These are phyloP conservation scores for Oxytorus armatus DNA, from an alignment of 2,888 invertebrate species.

Conservation along the genomic window DNA sequence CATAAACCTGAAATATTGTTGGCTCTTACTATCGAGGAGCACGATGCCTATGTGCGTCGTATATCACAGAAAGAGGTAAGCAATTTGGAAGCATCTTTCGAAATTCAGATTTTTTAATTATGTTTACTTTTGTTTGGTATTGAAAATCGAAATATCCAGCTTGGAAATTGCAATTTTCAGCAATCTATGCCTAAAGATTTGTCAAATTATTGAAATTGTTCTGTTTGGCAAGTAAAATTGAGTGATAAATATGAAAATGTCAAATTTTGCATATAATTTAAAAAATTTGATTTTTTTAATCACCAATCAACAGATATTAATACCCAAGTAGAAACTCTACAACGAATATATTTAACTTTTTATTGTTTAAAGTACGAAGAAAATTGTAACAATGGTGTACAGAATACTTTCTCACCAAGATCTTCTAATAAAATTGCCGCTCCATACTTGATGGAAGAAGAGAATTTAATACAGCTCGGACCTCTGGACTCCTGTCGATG, in stretches of 20 bases:
- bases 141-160: no score
- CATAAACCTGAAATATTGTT: constrained; percentile 82
- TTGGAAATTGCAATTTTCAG: no score
- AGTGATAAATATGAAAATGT: no score
- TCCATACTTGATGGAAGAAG: constrained; percentile 75
- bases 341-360: constrained; percentile 1
- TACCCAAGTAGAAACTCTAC: no score
- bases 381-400: background rate
- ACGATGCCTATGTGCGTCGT: constrained; percentile 58
- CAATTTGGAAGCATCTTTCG: background rate
- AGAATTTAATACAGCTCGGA: constrained; percentile 82
- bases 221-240: no score
- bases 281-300: no score
- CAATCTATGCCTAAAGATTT: no score
- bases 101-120: no score
- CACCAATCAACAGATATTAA: no score
- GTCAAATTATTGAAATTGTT: no score
- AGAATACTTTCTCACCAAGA: constrained; percentile 12
- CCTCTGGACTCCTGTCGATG: constrained; percentile 77
- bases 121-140: no score
- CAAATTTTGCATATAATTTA: no score
- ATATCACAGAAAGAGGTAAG: constrained; percentile 53
- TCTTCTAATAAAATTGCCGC: background rate
- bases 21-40: constrained; percentile 81
- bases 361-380: constrained; percentile 14